phyloP scores from a whole-genome alignment of 2,113 vertebrate genomes.

The Stictonetta naevosa region DNA sequence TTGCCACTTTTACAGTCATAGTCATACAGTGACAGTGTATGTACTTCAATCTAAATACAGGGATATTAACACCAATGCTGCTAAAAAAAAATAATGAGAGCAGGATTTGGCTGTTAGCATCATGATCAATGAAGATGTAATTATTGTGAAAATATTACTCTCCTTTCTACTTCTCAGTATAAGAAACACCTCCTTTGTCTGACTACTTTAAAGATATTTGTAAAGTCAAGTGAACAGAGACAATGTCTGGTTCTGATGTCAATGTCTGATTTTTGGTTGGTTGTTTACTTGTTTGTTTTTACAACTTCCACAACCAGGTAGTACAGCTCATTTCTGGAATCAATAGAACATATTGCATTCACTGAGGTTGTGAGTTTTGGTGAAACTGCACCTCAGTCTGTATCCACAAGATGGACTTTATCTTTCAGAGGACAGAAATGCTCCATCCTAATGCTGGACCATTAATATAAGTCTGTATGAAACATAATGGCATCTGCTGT shows the following conservation, averaged over 20 bases:
- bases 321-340: background rate
- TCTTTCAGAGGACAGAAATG: background rate
- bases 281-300: background rate
- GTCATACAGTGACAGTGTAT: background rate
- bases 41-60: background rate
- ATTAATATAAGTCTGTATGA: background rate
- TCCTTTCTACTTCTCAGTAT: background rate
- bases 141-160: background rate
- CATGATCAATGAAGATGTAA: too few relatives aligned
- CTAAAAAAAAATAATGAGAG: too few relatives aligned
- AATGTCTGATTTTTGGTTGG: background rate
- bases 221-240: background rate
- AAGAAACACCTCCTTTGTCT: background rate
- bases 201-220: background rate
- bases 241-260: too few relatives aligned
- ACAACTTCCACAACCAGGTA: fast-evolving
- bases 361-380: background rate
- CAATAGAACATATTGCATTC: background rate
- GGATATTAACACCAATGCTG: background rate
- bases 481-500: background rate
- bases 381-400: background rate
- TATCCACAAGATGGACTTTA: fast-evolving
- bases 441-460: background rate
- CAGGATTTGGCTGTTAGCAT: background rate
- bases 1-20: too few relatives aligned